Base-by-base conservation (phyloP, 30 jellyfish, hydroid and myxozoan species). In the Aurelia coerulea region DNA sequence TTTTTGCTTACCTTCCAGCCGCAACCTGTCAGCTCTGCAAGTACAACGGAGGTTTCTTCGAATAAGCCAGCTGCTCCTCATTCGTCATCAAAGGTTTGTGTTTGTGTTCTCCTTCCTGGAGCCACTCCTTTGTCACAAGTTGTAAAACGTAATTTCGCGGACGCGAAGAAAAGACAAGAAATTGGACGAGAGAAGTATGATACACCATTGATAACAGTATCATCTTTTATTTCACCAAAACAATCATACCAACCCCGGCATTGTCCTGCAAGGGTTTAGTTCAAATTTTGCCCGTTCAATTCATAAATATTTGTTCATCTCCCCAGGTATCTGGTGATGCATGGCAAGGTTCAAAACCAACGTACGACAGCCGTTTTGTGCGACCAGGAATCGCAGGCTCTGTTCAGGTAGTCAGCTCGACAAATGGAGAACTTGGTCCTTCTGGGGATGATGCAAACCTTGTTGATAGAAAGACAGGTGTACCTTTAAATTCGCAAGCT, bases 361-460 rank as follows among this genome's bases (percentile, higher is more conserved):
- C 85, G 29, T 81, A 81, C 74, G 92, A 83, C 64, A 73, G 92
- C n/a, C 97, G 92, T 39, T 80, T 41, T 17, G 31, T 90, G 52
- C 90, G 97, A 12, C 94, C 90, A 16, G 96, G 88, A 53, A 69
- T 88, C n/a, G 98, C 97, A 23, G 98, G 98, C 62, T 94, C 98
- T 2, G 98, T 94, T 2, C 97, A 88, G 53, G 98, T 94, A 29
- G 97, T 94, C 41, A 83, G 97, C 67, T 94, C 98, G 4, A 94
- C 97, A 53, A 94, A 88, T 80, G 98, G 98, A 9, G 98, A 94
- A 72, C 83, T 94, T 31, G 98, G 97, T 18, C 96, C 96, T n/a
- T 70, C 91, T 10, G 65, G 33, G 4, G 96, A 88, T 59, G 90
- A 75, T 66, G 78, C 89, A 46, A 74, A 84, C 52, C 93, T 84